These are phyloP conservation scores for Calypte anna DNA, from an alignment of 2,113 vertebrate species.

Conservation along the genomic window DNA sequence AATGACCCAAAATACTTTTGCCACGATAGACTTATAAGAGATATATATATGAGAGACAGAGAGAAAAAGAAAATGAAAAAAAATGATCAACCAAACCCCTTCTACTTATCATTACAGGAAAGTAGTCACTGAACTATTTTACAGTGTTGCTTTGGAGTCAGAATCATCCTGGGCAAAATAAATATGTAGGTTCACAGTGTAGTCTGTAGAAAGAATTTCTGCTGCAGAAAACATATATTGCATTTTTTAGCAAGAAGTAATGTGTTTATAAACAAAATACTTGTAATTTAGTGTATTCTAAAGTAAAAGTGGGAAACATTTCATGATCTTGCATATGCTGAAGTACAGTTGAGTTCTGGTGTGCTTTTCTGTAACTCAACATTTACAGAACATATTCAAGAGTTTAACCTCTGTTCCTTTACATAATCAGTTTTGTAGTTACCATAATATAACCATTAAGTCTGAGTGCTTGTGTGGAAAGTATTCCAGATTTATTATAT, in stretches of 20 bases:
- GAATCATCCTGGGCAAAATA: conserved; percentile 53
- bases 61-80: background rate
- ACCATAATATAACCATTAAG: conserved; percentile 41
- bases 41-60: background rate
- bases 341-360: conserved; percentile 59
- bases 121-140: conserved; percentile 51
- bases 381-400: conserved; percentile 60
- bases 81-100: conserved; percentile 28
- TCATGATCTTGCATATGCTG: conserved; percentile 42
- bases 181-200: conserved; percentile 19
- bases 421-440: conserved; percentile 61
- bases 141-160: conserved; percentile 14
- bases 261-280: conserved; percentile 60
- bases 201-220: conserved; percentile 35
- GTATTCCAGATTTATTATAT: conserved; percentile 37
- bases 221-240: conserved; percentile 31
- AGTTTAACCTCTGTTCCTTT: conserved; percentile 54
- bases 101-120: conserved; percentile 31
- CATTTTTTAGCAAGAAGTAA: conserved; percentile 7
- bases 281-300: conserved; percentile 47
- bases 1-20: conserved; percentile 57
- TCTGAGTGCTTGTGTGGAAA: conserved; percentile 48
- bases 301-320: conserved; percentile 49
- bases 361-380: conserved; percentile 65
- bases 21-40: conserved; percentile 1